These are phyloP conservation scores for Toxonevra muliebris DNA, from an alignment of 2,888 invertebrate genomes.

Conservation along the genomic window DNA sequence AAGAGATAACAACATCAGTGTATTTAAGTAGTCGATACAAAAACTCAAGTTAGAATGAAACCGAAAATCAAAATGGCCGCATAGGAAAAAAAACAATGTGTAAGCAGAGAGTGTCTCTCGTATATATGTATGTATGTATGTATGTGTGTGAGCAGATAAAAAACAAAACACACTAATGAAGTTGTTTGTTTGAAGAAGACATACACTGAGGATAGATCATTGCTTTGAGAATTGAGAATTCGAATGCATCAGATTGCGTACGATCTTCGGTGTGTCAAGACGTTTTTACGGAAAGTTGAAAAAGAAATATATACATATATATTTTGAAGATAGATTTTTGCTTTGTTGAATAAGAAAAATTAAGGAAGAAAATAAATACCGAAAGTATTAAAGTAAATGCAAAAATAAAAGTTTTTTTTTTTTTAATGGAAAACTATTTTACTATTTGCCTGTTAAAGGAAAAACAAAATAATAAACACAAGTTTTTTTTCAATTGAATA, in stretches of 20 bases:
- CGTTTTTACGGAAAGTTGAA: conserved; percentile 43
- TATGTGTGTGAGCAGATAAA: conserved; percentile 23
- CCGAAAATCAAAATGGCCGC: conserved; percentile 62
- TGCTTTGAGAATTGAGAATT: not conserved
- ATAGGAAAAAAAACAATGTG: conserved; percentile 40
- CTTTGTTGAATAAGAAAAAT: not conserved
- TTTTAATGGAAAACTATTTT: too few species aligned
- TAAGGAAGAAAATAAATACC: not conserved
- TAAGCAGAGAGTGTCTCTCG: conserved; percentile 23
- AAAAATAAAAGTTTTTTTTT: not conserved
- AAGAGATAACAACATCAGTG: too few species aligned
- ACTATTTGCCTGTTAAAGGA: not conserved
- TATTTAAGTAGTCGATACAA: too few species aligned
- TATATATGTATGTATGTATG: conserved; percentile 31
- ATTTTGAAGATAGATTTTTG: too few species aligned
- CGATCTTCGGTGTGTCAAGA: conserved; percentile 56
- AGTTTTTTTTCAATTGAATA: not conserved
- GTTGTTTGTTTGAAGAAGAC: conserved; percentile 47
- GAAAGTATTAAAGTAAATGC: not conserved
- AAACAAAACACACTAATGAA: conserved; percentile 52
- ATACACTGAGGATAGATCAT: conserved; percentile 21
- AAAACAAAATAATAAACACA: not conserved
- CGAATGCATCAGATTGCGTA: conserved; percentile 53
- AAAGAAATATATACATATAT: too few species aligned
- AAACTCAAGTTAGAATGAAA: conserved; percentile 28